Evolutionary conservation across 2,888 invertebrate genomes (phyloP), one percentile per base, ranked within the genome.

Genomic region (Heliconius erato): DNA sequence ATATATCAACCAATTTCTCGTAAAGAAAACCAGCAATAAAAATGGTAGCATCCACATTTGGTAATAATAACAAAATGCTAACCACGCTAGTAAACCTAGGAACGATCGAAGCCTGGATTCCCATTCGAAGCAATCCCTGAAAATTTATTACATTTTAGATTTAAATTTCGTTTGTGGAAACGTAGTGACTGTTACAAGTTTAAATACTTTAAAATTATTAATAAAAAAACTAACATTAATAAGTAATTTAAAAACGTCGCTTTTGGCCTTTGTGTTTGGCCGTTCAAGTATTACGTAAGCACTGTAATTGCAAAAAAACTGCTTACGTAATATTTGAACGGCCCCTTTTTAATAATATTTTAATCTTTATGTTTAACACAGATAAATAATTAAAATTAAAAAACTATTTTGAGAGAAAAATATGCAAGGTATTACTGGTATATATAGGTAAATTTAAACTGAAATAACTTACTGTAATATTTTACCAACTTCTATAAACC

Each of bases 51-150:
- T 99, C 97, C 98, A 99, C 88, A 99, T 98, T 92, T 99, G 98
- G 91, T 99, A 99, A 94, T 98, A 99, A 92, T 99, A 99, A 88
- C 99, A 99, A 81, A 98, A 97, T 0, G 98, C 95, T 79, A 99
- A 96, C 97, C 99, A 99, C 26, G 98, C 95, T 32, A 98, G 94
- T 78, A 99, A 97, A 1, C 99, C 98, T 69, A 98, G 94, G 87
- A 98, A 97, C 86, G 99, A 99, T 86, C 98, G 97, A 67, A 98
- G 92, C 80, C 98, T 98, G 9, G 98, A 99, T 90, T 99, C 99
- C 99, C 99, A 99, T 93, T 99, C 98, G 91, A 99, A 99, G 92
- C 99, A 99, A 92, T 98, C 98, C 96, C 98, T 98, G 92, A 14
- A 78, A 78, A 67, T 32, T 49, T 28, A 44, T 44, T 19, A 12